These are phyloP conservation scores for Fragum fragum DNA, from an alignment of 2,888 invertebrate genomes.

Conservation along the genomic window DNA sequence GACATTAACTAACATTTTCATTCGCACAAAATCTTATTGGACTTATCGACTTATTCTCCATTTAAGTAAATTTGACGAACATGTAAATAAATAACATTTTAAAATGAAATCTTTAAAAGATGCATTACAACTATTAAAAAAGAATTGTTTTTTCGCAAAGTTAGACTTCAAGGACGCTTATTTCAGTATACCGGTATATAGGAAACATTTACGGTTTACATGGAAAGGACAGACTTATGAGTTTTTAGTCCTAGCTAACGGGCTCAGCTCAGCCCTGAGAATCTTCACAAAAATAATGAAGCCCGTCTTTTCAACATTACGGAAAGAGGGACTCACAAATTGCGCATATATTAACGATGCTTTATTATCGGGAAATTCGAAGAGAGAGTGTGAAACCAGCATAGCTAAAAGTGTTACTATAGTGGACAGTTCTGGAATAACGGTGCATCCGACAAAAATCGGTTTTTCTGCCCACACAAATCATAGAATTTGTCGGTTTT, in stretches of 20 bases:
- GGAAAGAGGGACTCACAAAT: slow-evolving; percentile 42
- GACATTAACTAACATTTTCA: slow-evolving; percentile 31
- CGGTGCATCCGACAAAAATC: slow-evolving; percentile 58
- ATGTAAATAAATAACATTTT: too few relatives aligned
- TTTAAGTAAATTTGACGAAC: too few relatives aligned
- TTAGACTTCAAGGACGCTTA: slow-evolving; percentile 61
- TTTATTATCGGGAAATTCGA: slow-evolving; percentile 22
- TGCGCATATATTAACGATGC: slow-evolving; percentile 47
- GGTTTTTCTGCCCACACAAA: slow-evolving; percentile 33
- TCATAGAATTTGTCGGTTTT: slow-evolving; percentile 50
- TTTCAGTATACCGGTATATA: slow-evolving; percentile 50
- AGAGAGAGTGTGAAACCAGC: slow-evolving; percentile 25
- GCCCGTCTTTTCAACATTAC: slow-evolving; percentile 47
- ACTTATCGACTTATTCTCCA: slow-evolving; percentile 23
- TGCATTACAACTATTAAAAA: slow-evolving; percentile 41
- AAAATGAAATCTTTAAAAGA: too few relatives aligned
- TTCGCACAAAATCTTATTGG: slow-evolving; percentile 22
- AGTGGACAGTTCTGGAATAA: slow-evolving; percentile 41
- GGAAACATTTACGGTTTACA: slow-evolving; percentile 59
- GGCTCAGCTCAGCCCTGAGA: slow-evolving; percentile 46
- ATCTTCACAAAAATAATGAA: slow-evolving; percentile 63
- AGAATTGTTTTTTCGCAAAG: slow-evolving; percentile 51
- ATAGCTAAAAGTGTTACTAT: slow-evolving; percentile 20
- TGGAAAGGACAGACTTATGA: slow-evolving; percentile 47
- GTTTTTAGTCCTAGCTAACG: slow-evolving; percentile 60